Conservation (phyloP, 2,797 vertebrate genomes). For the Adelosebastes latens region DNA sequence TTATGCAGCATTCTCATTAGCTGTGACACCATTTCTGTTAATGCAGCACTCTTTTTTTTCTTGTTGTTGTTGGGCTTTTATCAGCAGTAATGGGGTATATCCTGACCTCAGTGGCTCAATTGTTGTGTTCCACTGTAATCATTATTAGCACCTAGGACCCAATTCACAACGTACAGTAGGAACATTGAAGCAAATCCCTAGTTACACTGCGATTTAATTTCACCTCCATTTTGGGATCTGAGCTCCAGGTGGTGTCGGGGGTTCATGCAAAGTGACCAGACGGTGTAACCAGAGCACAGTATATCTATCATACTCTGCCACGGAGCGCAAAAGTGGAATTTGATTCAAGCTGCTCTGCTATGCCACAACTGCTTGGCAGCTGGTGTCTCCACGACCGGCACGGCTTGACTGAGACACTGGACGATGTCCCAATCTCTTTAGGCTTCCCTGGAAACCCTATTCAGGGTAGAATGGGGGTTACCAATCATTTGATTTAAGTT, state of each 20-base stretch:
- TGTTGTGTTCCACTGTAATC: neutral
- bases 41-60: neutral
- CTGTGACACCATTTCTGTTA: neutral
- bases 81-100: neutral
- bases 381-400: neutral
- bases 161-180: neutral
- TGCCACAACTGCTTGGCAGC: conserved; percentile 37
- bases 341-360: conserved; percentile 44
- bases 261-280: conserved; percentile 9
- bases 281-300: conserved; percentile 29
- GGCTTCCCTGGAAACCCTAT: neutral
- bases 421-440: neutral
- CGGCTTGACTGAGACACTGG: neutral
- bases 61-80: neutral
- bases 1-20: neutral
- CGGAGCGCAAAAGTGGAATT: conserved; percentile 23
- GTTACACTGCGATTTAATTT: neutral
- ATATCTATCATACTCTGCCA: conserved; percentile 13
- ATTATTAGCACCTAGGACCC: neutral
- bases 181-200: neutral
- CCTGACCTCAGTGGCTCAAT: neutral
- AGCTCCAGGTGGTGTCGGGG: neutral
- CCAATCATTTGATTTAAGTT: neutral
- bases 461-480: neutral
- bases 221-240: neutral